Base-by-base conservation (phyloP, 2,113 vertebrate genomes). In the Apteryx mantelli region DNA sequence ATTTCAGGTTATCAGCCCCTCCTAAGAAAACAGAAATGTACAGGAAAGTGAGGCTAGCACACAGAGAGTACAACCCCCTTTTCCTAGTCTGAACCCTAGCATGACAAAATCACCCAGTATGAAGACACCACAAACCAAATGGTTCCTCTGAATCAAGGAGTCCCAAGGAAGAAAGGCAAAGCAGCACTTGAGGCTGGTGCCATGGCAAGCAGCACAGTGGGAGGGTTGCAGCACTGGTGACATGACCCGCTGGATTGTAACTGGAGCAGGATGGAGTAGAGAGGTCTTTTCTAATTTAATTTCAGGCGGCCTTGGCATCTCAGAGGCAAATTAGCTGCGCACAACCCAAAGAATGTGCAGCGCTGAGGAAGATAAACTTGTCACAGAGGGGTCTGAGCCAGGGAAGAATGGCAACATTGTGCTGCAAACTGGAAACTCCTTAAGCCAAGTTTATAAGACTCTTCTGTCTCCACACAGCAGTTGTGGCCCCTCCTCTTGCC, bases 321-420 rank as follows among this genome's bases (percentile, higher is more conserved):
- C 3, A 5, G 50, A 88, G 76, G 56, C 71, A 86, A 96, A 95
- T 97, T 87, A 95, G 82, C 91, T 85, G 65, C 21, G 12, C 63
- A 13, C 84, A 92, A 88, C 87, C 69, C 79, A 34, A 84, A 64
- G 93, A 96, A 91, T 21, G 76, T 9, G 6, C 83, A 77, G 89
- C 7, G 4, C 81, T 0, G 3, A 38, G 82, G 56, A 89, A 42
- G 90, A 95, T 77, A 91, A 97, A 96, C 21, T 13, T 52, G 83
- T 83, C 89, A 94, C 89, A 94, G 93, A 95, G 88, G 78, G 78
- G 84, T 95, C 85, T 85, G 86, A 86, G 88, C 36, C 77, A 55
- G 46, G 36, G 58, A 97, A 98, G 97, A 98, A 98, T 96, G 95
- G 82, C 24, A 4, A 83, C 93, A 95, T 97, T 98, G 97, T 98